Percentiles rank a stretch among this genome's conserved stretches.
Conservation (phyloP, 2,888 invertebrate genomes). For the Pristionchus japonicus region DNA sequence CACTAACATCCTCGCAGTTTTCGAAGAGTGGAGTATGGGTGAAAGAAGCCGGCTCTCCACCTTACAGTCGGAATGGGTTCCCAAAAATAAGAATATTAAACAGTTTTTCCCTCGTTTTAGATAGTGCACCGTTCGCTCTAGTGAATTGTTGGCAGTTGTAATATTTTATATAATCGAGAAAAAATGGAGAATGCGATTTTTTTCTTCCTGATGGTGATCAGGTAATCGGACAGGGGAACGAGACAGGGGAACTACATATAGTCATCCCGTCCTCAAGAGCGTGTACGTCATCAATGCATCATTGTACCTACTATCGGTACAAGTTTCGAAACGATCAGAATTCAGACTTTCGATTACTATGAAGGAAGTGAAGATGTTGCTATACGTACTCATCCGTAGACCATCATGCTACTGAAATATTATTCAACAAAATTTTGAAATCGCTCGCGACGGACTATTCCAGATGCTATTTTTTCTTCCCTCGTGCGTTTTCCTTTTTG, state of each 20-base stretch:
- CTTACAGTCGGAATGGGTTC: not conserved
- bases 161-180: too few relatives aligned
- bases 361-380: not conserved
- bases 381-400: not conserved
- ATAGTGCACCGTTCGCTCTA: not conserved
- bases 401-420: not conserved
- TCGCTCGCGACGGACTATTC: not conserved
- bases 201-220: too few relatives aligned
- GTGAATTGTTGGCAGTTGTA: not conserved
- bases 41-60: slow-evolving; percentile 28
- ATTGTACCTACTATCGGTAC: not conserved
- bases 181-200: too few relatives aligned
- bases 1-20: not conserved
- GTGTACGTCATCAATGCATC: too few relatives aligned
- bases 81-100: too few relatives aligned
- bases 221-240: too few relatives aligned
- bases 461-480: not conserved
- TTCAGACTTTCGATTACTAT: too few relatives aligned
- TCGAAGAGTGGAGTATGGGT: not conserved
- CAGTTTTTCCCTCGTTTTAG: too few relatives aligned
- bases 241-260: too few relatives aligned
- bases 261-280: too few relatives aligned
- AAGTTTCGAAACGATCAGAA: not conserved
- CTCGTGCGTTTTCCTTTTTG: slow-evolving; percentile 20
- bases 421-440: not conserved